Percentiles rank a stretch among this genome's conserved stretches.
These are phyloP conservation scores for Melanotaenia duboulayi DNA, from an alignment of 2,113 vertebrate species.

Conservation along the genomic window DNA sequence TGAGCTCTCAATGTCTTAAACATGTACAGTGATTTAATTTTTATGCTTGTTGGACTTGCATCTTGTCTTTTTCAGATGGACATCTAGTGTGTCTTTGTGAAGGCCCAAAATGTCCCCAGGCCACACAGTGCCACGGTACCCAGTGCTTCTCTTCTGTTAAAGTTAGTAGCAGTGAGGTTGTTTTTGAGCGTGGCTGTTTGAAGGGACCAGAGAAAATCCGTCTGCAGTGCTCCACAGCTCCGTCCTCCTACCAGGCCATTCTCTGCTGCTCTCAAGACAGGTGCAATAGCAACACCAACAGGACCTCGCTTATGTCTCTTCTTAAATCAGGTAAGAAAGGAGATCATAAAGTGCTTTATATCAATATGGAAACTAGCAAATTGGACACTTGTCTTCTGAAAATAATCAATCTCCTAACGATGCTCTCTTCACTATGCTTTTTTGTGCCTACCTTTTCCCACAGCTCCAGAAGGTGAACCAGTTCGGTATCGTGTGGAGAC, in stretches of 20 bases:
- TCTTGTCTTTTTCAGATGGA: constrained; percentile 66
- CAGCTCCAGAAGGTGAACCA: constrained; percentile 75
- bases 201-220: constrained; percentile 63
- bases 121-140: constrained; percentile 73
- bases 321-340: constrained; percentile 66
- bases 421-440: neutral
- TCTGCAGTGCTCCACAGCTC: constrained; percentile 76
- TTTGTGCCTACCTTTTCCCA: neutral
- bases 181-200: constrained; percentile 80
- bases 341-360: neutral
- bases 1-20: too few relatives aligned
- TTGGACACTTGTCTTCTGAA: neutral
- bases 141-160: constrained; percentile 82
- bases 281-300: constrained; percentile 81
- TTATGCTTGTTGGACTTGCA: neutral
- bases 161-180: constrained; percentile 43
- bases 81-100: constrained; percentile 79
- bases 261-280: constrained; percentile 78
- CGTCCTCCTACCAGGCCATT: constrained; percentile 73
- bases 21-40: too few relatives aligned
- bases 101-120: constrained; percentile 70
- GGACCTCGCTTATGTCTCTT: constrained; percentile 62
- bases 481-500: constrained; percentile 77
- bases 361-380: neutral
- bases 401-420: neutral